Base-by-base conservation (phyloP, 2,888 invertebrate genomes). In the Synanthedon myopaeformis region DNA sequence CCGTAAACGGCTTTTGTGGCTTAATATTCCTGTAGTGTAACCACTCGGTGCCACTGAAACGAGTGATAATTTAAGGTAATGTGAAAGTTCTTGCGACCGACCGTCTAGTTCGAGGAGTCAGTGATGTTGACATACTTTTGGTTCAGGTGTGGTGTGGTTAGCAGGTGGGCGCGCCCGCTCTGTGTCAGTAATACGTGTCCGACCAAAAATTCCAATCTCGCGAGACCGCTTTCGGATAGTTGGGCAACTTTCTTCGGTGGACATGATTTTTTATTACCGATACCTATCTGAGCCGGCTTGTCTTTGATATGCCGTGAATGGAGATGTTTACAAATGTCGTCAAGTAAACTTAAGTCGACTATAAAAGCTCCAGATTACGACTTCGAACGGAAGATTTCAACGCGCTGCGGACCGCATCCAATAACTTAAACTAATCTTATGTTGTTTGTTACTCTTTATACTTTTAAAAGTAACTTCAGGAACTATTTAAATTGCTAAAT, bases 1-100 rank as follows among this genome's bases (percentile, higher is more conserved):
- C 35, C 35, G 35, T 35, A 35, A 1, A 35, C 8, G 42, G 23
- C 42, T 23, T 50, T 19, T 51, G n/a, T 13, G 14, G n/a, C 45
- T 14, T 45, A 14, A 45, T 23, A 17, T 49, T 17, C 10, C 19
- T 49, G 49, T 28, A 55, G 53, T 59, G 57, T 63, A 63, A 68
- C 68, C 68, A 68, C 71, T 68, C 66, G 66, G 63, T 66, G 60
- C 58, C 58, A 63, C 64, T 67, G 66, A 66, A 69, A 67, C 69
- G 68, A 74, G 75, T 78, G 80, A 75, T 82, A 79, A 79, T 81
- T 81, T 81, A 82, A 83, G 82, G 79, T 82, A 76, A 86, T 84
- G 87, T 87, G 87, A 87, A 87, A 87, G 86, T 86, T 79, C 72
- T 74, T 76, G 75, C 81, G 76, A 80, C 79, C 73, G 76, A 76